Percentiles rank a stretch among this genome's conserved stretches.
Evolutionary conservation across 2,888 invertebrate species (phyloP).

Genomic region (Parapristionchus giblindavisi): DNA sequence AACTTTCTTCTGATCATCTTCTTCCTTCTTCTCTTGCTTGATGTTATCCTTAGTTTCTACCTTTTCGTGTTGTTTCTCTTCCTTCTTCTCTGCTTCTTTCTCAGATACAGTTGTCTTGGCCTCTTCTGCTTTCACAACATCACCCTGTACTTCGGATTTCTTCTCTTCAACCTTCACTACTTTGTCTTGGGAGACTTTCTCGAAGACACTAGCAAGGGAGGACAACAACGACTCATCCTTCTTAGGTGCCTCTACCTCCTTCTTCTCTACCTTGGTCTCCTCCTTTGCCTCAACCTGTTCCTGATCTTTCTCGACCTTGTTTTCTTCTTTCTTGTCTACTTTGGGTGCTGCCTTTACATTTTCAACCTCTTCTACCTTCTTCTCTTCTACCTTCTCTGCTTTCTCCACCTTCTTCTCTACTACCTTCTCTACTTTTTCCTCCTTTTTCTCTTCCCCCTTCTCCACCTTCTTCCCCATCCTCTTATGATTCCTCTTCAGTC

Average conservation of each 20-base stretch:
- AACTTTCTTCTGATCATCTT: neutral
- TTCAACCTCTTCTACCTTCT: neutral
- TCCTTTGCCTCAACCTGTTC: neutral
- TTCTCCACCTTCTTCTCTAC: neutral
- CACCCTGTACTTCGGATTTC: neutral
- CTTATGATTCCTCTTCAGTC: too few species aligned
- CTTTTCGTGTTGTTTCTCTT: too few species aligned
- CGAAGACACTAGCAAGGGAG: too few species aligned
- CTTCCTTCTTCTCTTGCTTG: neutral
- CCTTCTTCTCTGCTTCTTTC: too few species aligned
- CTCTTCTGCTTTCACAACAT: neutral
- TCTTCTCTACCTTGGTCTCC: neutral
- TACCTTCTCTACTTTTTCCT: neutral
- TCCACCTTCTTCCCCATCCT: neutral
- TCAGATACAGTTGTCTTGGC: too few species aligned
- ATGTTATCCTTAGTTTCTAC: too few species aligned
- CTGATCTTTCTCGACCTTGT: neutral
- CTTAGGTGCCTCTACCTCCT: conserved; percentile 1
- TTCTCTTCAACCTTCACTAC: neutral
- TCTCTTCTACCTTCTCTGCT: neutral
- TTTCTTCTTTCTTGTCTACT: neutral
- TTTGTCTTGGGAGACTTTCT: too few species aligned
- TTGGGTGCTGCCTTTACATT: neutral
- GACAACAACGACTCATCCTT: neutral
- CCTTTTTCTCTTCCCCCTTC: neutral